Conservation (phyloP, 2,888 invertebrate species). For the Diadromus collaris region DNA sequence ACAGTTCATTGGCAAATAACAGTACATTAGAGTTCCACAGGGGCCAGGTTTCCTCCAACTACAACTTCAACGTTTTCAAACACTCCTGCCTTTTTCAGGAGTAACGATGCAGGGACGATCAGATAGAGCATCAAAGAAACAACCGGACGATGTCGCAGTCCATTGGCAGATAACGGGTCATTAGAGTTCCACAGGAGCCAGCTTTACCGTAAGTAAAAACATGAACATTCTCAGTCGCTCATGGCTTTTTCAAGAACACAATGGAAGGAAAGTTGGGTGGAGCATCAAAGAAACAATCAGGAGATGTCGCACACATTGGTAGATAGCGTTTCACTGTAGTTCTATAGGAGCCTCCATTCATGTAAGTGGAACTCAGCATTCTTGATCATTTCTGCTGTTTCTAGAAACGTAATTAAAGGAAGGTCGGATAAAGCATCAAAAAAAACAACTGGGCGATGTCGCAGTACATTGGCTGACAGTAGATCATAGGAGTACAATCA, state of each 20-base stretch:
- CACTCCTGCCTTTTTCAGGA: background rate
- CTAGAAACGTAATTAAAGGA: no score
- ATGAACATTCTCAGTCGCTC: background rate
- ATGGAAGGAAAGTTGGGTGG: background rate
- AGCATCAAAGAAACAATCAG: background rate
- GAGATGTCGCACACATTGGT: no score
- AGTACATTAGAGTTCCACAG: background rate
- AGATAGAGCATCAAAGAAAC: background rate
- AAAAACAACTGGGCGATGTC: no score
- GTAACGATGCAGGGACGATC: background rate
- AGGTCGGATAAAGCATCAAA: no score
- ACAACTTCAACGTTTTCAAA: background rate
- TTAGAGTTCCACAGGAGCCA: background rate
- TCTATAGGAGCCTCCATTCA: no score
- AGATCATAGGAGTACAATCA: no score
- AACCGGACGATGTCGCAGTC: no score
- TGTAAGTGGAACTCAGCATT: no score
- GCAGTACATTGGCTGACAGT: no score
- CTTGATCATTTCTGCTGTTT: no score
- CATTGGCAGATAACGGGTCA: background rate
- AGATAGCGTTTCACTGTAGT: background rate
- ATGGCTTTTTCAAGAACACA: background rate
- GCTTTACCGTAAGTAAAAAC: background rate
- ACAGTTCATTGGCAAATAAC: background rate
- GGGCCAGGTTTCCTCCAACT: background rate